These are phyloP conservation scores for Sarcophaga carnaria DNA, from an alignment of 2,888 invertebrate species.

Conservation along the genomic window DNA sequence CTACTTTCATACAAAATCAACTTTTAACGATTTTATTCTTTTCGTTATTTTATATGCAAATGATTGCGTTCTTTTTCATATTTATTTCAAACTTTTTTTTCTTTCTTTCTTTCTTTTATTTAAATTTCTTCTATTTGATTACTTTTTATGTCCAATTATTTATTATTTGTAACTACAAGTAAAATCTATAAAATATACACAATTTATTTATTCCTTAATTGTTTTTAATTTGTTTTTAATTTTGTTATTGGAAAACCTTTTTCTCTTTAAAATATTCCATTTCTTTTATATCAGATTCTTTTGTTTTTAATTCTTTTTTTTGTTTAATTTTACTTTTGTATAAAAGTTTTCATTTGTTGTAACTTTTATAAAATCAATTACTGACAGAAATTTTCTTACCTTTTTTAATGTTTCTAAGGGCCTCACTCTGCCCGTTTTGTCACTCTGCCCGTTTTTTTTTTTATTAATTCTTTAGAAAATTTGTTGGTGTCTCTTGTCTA, in stretches of 20 bases:
- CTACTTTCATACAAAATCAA: too few species aligned
- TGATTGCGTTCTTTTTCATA: too few species aligned
- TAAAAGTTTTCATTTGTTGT: slow-evolving; percentile 11
- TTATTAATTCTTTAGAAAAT: slow-evolving; percentile 58
- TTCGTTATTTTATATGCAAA: too few species aligned
- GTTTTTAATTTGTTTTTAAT: neutral
- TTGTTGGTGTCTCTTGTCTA: slow-evolving; percentile 4
- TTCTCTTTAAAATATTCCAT: slow-evolving; percentile 18
- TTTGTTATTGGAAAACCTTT: slow-evolving; percentile 53
- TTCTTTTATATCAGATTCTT: slow-evolving; percentile 16
- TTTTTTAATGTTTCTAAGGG: neutral
- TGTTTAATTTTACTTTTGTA: slow-evolving; percentile 2
- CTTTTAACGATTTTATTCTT: too few species aligned
- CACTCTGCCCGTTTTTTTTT: slow-evolving; percentile 10
- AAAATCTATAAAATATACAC: slow-evolving; percentile 62
- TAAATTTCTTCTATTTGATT: neutral
- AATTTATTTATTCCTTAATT: slow-evolving; percentile 23
- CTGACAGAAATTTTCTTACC: slow-evolving; percentile 8
- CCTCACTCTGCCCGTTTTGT: neutral
- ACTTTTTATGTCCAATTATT: neutral
- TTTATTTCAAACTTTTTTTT: neutral
- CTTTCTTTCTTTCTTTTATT: slow-evolving; percentile 4
- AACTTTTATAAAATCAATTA: slow-evolving; percentile 39
- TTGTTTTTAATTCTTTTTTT: slow-evolving; percentile 11
- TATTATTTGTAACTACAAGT: slow-evolving; percentile 34